Evolutionary conservation across 2,113 vertebrate species (phyloP).

Genomic region (Semnornis frantzii): DNA sequence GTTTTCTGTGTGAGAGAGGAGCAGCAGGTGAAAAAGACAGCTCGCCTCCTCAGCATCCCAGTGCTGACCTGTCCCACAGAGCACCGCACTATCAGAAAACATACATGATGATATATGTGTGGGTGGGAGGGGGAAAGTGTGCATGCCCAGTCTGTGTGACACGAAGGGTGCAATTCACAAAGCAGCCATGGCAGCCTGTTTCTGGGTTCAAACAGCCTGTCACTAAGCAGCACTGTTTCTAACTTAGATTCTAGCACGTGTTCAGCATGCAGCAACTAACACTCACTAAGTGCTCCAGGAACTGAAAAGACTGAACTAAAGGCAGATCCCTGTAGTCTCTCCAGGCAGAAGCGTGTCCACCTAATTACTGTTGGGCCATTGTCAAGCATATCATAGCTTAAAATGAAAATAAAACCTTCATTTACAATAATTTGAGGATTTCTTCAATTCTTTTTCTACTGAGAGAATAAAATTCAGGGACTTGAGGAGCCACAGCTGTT

Average conservation of each 20-base stretch:
- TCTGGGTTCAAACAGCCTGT: constrained; percentile 60
- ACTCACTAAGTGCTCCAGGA: not conserved
- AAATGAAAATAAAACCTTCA: not conserved
- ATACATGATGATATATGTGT: not conserved
- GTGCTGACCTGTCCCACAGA: constrained; percentile 72
- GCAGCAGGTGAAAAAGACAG: constrained; percentile 30
- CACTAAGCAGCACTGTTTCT: constrained; percentile 23
- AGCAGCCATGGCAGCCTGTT: constrained; percentile 59
- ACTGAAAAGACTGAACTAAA: constrained; percentile 28
- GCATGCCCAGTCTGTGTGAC: not conserved
- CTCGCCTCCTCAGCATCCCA: constrained; percentile 65
- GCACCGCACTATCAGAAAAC: constrained; percentile 72
- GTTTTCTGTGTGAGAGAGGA: not conserved
- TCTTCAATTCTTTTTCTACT: not conserved
- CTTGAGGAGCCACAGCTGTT: not conserved
- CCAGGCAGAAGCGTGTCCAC: not conserved
- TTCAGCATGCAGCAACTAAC: not conserved
- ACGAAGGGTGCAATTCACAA: constrained; percentile 47
- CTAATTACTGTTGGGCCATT: not conserved
- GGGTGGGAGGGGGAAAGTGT: not conserved
- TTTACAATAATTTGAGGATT: constrained; percentile 18
- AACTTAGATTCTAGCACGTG: constrained; percentile 11
- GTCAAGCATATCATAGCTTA: constrained; percentile 33
- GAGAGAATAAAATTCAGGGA: not conserved
- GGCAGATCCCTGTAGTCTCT: not conserved